These are phyloP conservation scores for Kryphioiulus occultus DNA, from an alignment of 2,888 invertebrate genomes.

Conservation along the genomic window DNA sequence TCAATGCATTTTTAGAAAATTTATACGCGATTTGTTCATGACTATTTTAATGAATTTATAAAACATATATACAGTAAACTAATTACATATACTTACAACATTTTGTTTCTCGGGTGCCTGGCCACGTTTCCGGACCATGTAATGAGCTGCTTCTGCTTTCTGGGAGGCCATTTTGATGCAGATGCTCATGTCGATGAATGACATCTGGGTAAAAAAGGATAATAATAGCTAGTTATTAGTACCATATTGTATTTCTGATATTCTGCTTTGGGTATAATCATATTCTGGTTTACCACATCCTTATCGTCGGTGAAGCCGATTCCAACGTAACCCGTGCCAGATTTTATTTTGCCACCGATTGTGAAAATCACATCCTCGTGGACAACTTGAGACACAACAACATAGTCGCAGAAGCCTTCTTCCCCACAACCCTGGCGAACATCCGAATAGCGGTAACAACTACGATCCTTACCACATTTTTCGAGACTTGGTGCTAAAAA, in stretches of 20 bases:
- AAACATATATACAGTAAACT: no score
- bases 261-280: background rate
- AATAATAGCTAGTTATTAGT: background rate
- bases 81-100: slow-evolving; percentile 35
- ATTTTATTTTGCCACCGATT: slow-evolving; percentile 42
- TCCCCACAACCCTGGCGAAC: background rate
- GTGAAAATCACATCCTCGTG: slow-evolving; percentile 47
- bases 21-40: no score
- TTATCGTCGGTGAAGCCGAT: slow-evolving; percentile 43
- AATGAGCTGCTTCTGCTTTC: slow-evolving; percentile 46
- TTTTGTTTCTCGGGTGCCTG: background rate
- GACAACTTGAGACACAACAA: slow-evolving; percentile 49
- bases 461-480: slow-evolving; percentile 41
- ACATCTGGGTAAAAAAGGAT: slow-evolving; percentile 17
- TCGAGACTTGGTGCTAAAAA: slow-evolving; percentile 42
- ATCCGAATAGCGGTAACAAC: slow-evolving; percentile 49
- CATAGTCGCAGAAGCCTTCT: background rate
- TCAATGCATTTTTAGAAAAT: background rate
- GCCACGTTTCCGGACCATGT: slow-evolving; percentile 12
- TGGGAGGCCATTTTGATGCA: slow-evolving; percentile 43
- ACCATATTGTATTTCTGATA: no score
- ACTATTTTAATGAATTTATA: background rate
- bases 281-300: slow-evolving; percentile 19
- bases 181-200: slow-evolving; percentile 45
- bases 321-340: slow-evolving; percentile 44